These are phyloP conservation scores for Falco cherrug DNA, from an alignment of 2,797 vertebrate genomes.

Conservation along the genomic window DNA sequence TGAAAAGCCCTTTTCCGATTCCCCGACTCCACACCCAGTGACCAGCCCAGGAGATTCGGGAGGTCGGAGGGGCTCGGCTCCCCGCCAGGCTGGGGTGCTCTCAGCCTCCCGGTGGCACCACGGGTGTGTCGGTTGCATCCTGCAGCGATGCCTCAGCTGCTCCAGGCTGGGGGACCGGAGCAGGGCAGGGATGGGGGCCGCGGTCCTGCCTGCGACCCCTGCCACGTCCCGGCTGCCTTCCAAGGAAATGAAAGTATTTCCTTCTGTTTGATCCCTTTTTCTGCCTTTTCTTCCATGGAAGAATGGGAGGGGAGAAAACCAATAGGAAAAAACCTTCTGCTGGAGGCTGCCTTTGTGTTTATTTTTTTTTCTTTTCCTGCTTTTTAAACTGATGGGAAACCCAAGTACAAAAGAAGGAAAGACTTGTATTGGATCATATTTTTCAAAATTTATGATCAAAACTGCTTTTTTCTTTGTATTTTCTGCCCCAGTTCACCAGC, in stretches of 20 bases:
- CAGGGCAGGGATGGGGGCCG: rapidly evolving
- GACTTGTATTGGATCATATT: not conserved
- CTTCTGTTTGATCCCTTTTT: not conserved
- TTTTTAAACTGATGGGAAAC: not conserved
- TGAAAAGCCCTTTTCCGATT: not conserved
- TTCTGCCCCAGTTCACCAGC: not conserved
- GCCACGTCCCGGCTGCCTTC: rapidly evolving
- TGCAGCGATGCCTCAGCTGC: rapidly evolving
- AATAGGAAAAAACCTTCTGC: not conserved
- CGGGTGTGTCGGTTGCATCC: not conserved
- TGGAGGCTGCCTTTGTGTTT: not conserved
- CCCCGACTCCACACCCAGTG: rapidly evolving
- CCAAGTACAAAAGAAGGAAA: not conserved
- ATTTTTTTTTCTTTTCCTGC: not conserved
- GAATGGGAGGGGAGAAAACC: not conserved
- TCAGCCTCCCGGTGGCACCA: rapidly evolving
- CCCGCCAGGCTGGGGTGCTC: not conserved
- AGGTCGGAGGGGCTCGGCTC: rapidly evolving
- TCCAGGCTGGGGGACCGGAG: rapidly evolving
- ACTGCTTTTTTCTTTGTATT: not conserved
- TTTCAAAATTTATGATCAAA: not conserved
- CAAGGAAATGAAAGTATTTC: not conserved
- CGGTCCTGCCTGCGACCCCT: not conserved
- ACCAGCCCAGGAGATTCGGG: not conserved
- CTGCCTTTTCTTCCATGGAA: not conserved